Evolutionary conservation across 1,140 invertebrate species (phyloP).

Genomic region (Drosophila parabipectinata): DNA sequence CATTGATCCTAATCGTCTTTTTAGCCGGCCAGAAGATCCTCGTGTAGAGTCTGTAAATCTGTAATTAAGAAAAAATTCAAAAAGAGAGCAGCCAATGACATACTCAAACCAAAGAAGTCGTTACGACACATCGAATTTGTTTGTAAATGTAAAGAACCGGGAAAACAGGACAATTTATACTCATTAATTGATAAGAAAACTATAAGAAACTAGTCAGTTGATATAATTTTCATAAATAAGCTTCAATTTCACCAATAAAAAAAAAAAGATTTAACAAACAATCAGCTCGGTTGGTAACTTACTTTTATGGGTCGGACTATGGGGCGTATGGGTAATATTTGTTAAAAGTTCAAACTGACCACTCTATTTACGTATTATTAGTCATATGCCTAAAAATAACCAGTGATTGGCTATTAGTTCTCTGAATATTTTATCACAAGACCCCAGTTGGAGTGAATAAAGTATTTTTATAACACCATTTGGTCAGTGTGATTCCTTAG

Average conservation of each 20-base stretch:
- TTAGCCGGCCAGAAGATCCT: conserved; percentile 44
- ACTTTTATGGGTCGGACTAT: not conserved
- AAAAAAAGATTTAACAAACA: conserved; percentile 58
- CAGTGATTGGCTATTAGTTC: conserved; percentile 32
- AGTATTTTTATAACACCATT: conserved; percentile 15
- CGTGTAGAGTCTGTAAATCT: conserved; percentile 17
- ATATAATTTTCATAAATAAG: conserved; percentile 56
- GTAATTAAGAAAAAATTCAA: not conserved
- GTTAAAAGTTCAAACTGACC: conserved; percentile 46
- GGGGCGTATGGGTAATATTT: conserved; percentile 25
- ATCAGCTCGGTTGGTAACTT: conserved; percentile 1
- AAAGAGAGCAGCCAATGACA: conserved; percentile 38
- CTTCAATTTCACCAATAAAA: conserved; percentile 55
- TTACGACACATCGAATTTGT: conserved; percentile 51
- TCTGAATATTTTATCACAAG: conserved; percentile 35
- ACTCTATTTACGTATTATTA: conserved; percentile 5
- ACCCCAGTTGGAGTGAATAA: conserved; percentile 4
- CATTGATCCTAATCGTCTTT: conserved; percentile 23
- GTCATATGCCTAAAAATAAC: conserved; percentile 46
- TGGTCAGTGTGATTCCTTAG: conserved; percentile 62
- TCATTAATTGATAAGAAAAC: conserved; percentile 51
- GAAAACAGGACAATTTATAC: conserved; percentile 63
- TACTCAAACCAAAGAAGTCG: conserved; percentile 67
- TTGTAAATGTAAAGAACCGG: conserved; percentile 15
- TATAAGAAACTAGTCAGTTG: conserved; percentile 67